A percentile compares a stretch with the other conserved stretches of the same genome.
phyloP scores from a whole-genome alignment of 1,140 invertebrate genomes.

The Leucophenga varia region DNA sequence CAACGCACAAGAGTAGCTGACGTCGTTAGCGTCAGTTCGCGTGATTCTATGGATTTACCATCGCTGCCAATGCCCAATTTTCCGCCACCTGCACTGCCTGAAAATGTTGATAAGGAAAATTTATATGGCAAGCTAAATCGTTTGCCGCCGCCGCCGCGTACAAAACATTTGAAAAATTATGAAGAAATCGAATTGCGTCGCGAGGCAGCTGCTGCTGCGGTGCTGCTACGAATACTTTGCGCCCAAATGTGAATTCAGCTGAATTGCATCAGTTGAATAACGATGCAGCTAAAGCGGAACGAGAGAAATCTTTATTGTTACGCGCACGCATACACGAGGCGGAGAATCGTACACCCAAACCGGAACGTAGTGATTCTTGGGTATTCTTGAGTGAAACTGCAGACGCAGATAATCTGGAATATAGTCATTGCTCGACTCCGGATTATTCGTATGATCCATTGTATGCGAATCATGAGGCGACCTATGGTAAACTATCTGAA shows the following conservation, averaged over 20 bases:
- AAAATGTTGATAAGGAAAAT: slow-evolving; percentile 13
- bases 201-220: background rate
- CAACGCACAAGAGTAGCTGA: slow-evolving; percentile 16
- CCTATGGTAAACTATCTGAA: slow-evolving; percentile 49
- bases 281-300: slow-evolving; percentile 22
- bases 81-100: slow-evolving; percentile 34
- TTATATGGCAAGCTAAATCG: slow-evolving; percentile 24
- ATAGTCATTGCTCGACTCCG: slow-evolving; percentile 1
- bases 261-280: slow-evolving; percentile 38
- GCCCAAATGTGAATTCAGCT: slow-evolving; percentile 35
- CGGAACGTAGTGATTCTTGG: slow-evolving; percentile 51
- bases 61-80: slow-evolving; percentile 40
- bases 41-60: slow-evolving; percentile 18
- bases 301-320: slow-evolving; percentile 34
- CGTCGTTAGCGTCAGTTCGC: slow-evolving; percentile 7
- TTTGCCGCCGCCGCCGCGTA: slow-evolving; percentile 22
- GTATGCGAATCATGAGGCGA: slow-evolving; percentile 50
- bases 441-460: slow-evolving; percentile 38
- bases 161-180: slow-evolving; percentile 46
- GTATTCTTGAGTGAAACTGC: slow-evolving; percentile 34
- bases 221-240: background rate
- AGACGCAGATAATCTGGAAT: slow-evolving; percentile 1
- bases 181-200: slow-evolving; percentile 41
- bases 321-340: slow-evolving; percentile 27
- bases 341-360: slow-evolving; percentile 32